Evolutionary conservation across 2,797 vertebrate genomes (phyloP), one percentile per base, ranked within the genome.

Genomic region (Scarus forsteni): DNA sequence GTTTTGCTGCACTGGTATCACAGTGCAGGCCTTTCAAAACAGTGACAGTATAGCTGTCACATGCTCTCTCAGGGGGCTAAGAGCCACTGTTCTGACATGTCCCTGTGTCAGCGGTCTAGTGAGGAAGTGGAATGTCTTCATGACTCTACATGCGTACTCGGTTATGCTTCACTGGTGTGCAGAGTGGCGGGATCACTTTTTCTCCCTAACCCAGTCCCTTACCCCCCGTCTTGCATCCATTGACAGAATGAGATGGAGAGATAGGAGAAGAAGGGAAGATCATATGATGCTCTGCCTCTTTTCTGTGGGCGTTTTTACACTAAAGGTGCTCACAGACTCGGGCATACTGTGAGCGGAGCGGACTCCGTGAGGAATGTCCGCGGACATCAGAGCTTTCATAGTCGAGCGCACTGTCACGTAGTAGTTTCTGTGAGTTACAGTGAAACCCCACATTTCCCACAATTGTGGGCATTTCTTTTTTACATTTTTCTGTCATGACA

Each of bases 41-140:
- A 59, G 70, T 83, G 84, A 81, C 69, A 70, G 79, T 70, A 56
- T 66, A 55, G 71, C 74, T 83, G 75, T 75, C 77, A 27, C 27
- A 39, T 1, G 76, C 38, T 60, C 46, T 78, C 77, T 74, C 67
- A 56, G 16, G 72, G 83, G 83, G 68, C 46, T 57, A 69, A 53
- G 73, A 84, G 76, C 65, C 72, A 70, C 70, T 86, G 86, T 88
- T 88, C 69, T 73, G 73, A 83, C 86, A 87, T 78, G 89, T 91
- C 82, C 81, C 75, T 54, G 80, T 85, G 87, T 87, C 87, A 92
- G 70, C 65, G 75, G 77, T 86, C 85, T 73, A 55, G 45, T 78
- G 73, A 74, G 49, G 50, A 86, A 78, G 71, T 75, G 85, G 89
- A 92, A 88, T 92, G 89, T 86, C 77, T 83, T 91, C 85, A 79